A percentile compares a stretch with the other conserved stretches of the same genome.
These are phyloP conservation scores for Drosophila obscura DNA, from an alignment of 1,140 invertebrate species.

Conservation along the genomic window DNA sequence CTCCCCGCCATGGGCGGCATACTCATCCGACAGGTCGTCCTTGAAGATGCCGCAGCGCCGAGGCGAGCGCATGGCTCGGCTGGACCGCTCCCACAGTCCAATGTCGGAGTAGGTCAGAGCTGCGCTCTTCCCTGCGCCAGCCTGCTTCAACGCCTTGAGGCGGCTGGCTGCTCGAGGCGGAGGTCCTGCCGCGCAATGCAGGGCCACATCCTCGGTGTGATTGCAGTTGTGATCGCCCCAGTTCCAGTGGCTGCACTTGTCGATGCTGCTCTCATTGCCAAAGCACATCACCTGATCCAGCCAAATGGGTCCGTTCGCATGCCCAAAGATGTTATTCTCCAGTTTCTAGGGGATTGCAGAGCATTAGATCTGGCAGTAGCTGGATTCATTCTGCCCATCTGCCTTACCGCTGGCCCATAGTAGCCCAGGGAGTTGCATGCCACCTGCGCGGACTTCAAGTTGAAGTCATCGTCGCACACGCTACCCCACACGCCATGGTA, in stretches of 20 bases:
- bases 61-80: constrained; percentile 59
- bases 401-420: constrained; percentile 84
- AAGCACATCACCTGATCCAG: constrained; percentile 89
- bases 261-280: constrained; percentile 88
- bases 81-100: constrained; percentile 71
- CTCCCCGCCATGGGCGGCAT: constrained; percentile 83
- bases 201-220: constrained; percentile 90
- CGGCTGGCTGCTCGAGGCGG: constrained; percentile 35
- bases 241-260: constrained; percentile 87
- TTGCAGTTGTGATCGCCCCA: constrained; percentile 90
- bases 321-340: constrained; percentile 75
- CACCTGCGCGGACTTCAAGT: constrained; percentile 87
- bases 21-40: constrained; percentile 65
- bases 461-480: constrained; percentile 92
- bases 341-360: constrained; percentile 37
- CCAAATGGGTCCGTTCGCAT: constrained; percentile 89
- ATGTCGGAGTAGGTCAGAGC: constrained; percentile 47
- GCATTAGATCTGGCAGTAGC: neutral
- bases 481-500: constrained; percentile 90
- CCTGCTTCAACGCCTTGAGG: constrained; percentile 8
- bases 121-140: neutral
- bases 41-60: constrained; percentile 74
- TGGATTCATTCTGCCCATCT: accelerated
- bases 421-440: constrained; percentile 88
- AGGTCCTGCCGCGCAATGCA: constrained; percentile 84